A percentile compares a stretch with the other conserved stretches of the same genome.
Evolutionary conservation across 2,113 vertebrate genomes (phyloP).

Genomic region (Harpagus bidentatus): DNA sequence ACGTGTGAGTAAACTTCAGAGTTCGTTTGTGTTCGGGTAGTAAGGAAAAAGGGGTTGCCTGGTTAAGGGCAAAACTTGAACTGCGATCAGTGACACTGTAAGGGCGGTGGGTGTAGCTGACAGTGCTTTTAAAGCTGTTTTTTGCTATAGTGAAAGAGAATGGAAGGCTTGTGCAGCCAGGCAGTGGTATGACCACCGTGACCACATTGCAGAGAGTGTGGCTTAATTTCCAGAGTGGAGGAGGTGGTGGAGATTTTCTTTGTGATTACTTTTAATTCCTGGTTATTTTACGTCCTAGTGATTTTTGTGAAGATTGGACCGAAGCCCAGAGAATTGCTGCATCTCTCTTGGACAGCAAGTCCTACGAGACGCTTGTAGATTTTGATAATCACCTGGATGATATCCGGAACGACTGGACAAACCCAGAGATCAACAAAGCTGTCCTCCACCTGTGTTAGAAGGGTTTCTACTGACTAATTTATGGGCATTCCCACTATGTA

Average conservation of each 20-base stretch:
- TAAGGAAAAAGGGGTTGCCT: fast-evolving
- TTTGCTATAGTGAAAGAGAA: not conserved
- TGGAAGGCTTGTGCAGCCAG: not conserved
- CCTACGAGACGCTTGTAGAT: conserved; percentile 91
- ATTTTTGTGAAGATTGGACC: conserved; percentile 92
- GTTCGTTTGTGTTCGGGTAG: fast-evolving
- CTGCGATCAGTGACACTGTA: not conserved
- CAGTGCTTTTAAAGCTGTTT: not conserved
- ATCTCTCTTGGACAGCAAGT: conserved; percentile 86
- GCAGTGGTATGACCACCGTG: not conserved
- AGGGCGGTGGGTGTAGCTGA: not conserved
- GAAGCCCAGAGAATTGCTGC: conserved; percentile 93
- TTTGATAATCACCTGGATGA: conserved; percentile 98
- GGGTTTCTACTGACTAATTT: not conserved
- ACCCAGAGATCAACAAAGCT: conserved; percentile 95
- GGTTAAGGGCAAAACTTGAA: not conserved
- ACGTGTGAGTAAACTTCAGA: conserved; percentile 77
- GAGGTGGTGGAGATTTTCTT: not conserved
- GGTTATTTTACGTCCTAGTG: conserved; percentile 70
- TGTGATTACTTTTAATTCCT: not conserved
- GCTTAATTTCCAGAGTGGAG: not conserved
- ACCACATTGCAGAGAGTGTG: fast-evolving
- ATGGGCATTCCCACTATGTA: not conserved
- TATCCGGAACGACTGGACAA: conserved; percentile 97
- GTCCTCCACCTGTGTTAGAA: conserved; percentile 91